These are phyloP conservation scores for Trachymyrmex cornetzi DNA, from an alignment of 1,140 invertebrate genomes.

Conservation along the genomic window DNA sequence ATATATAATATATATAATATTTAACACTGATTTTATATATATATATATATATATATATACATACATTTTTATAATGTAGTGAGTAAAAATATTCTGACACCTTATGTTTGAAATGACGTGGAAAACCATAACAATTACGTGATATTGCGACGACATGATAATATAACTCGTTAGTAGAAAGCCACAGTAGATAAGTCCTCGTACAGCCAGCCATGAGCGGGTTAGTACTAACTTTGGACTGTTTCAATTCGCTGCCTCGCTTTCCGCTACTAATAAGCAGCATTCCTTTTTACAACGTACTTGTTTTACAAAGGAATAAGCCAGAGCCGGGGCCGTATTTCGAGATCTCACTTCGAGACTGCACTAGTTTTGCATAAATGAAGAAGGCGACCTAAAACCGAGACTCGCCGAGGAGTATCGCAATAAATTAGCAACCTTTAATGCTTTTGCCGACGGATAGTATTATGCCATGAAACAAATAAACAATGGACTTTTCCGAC, in stretches of 20 bases:
- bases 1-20: too few species aligned
- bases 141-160: background rate
- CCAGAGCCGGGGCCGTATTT: too few species aligned
- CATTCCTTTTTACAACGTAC: background rate
- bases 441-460: slow-evolving; percentile 20
- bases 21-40: too few species aligned
- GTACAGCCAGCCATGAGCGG: slow-evolving; percentile 44
- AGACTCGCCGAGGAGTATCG: slow-evolving; percentile 30
- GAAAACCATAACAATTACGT: background rate
- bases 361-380: slow-evolving; percentile 40
- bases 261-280: slow-evolving; percentile 38
- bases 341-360: slow-evolving; percentile 21
- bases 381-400: slow-evolving; percentile 17
- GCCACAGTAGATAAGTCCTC: slow-evolving; percentile 55
- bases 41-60: background rate
- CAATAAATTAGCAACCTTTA: slow-evolving; percentile 49
- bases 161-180: slow-evolving; percentile 1
- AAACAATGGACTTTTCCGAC: background rate
- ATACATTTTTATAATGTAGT: background rate
- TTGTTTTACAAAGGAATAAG: slow-evolving; percentile 41
- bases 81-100: background rate
- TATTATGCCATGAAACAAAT: slow-evolving; percentile 20
- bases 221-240: background rate
- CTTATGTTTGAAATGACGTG: background rate
- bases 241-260: slow-evolving; percentile 6